Base-by-base conservation (phyloP, 2,888 invertebrate genomes). In the Watsonalla cultraria region DNA sequence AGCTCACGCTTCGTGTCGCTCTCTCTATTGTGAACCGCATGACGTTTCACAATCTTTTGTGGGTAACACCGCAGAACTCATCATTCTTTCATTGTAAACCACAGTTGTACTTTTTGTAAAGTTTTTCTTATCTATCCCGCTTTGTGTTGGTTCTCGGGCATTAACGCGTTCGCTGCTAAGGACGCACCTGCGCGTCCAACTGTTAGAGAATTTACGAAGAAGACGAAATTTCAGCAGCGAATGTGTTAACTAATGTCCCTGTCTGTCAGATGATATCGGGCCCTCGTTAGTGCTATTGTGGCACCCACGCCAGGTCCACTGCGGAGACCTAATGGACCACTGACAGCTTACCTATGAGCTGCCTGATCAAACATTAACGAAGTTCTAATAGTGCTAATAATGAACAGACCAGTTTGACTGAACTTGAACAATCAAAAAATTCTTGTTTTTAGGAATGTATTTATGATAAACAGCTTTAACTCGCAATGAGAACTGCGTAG, bases 201-300 rank as follows among this genome's bases (percentile, higher is more conserved):
- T n/a, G n/a, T n/a, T n/a, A n/a, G n/a, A n/a, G n/a, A n/a, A n/a
- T n/a, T n/a, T n/a, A n/a, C n/a, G n/a, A n/a, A n/a, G n/a, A n/a
- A n/a, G n/a, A n/a, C n/a, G n/a, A n/a, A n/a, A n/a, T n/a, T n/a
- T n/a, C n/a, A n/a, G n/a, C n/a, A n/a, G n/a, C n/a, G n/a, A n/a
- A n/a, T n/a, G n/a, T n/a, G n/a, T n/a, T n/a, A 78, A 83, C 82
- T 81, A 84, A 84, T 84, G 82, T 80, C 75, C 70, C 69, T 75
- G 82, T 80, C 82, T 82, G 81, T 82, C 84, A 83, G 83, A 84
- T 85, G 80, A 80, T 85, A 85, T 84, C 86, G 72, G 74, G 62
- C 62, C 67, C 81, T 87, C 86, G 86, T 89, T 87, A 88, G 85
- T 77, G 76, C 79, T 77, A 84, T 84, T 86, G 87, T 84, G 76